A percentile compares a stretch with the other conserved stretches of the same genome.
Evolutionary conservation across 2,888 invertebrate genomes (phyloP).

Genomic region (Hartigia nigra): DNA sequence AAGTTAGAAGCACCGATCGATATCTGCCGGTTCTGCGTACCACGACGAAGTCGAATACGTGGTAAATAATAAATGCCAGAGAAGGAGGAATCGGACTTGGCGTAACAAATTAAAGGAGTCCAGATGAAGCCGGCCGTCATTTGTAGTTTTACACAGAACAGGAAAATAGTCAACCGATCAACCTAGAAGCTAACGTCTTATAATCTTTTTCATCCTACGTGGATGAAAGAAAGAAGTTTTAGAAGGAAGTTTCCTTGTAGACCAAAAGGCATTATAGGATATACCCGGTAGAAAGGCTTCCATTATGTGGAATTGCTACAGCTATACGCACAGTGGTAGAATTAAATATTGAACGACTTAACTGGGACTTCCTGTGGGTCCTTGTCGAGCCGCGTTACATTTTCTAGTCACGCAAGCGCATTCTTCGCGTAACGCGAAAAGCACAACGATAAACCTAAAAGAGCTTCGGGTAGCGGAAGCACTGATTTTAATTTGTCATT

Average conservation of each 20-base stretch:
- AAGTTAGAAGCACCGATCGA: conserved; percentile 34
- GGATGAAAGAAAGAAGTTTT: too few relatives aligned
- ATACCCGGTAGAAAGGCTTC: not conserved
- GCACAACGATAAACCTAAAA: not conserved
- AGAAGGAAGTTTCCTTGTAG: not conserved
- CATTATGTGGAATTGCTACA: not conserved
- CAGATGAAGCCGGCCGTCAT: not conserved
- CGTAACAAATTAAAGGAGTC: conserved; percentile 33
- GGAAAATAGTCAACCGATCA: not conserved
- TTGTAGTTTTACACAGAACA: not conserved
- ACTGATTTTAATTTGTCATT: conserved; percentile 45
- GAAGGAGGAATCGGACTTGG: not conserved
- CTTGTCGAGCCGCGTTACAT: not conserved
- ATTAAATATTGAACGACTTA: not conserved
- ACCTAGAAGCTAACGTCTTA: not conserved
- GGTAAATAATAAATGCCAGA: conserved; percentile 23
- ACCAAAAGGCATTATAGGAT: not conserved
- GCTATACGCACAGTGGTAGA: not conserved
- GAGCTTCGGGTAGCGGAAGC: conserved; percentile 18
- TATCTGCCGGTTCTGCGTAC: conserved; percentile 20
- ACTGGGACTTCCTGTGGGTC: not conserved
- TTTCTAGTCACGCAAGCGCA: not conserved
- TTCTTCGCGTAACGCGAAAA: not conserved
- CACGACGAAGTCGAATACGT: not conserved
- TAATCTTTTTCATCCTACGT: not conserved